A percentile compares a stretch with the other conserved stretches of the same genome.
Conservation (phyloP, 2,888 invertebrate species). For the Tetragnatha montana region DNA sequence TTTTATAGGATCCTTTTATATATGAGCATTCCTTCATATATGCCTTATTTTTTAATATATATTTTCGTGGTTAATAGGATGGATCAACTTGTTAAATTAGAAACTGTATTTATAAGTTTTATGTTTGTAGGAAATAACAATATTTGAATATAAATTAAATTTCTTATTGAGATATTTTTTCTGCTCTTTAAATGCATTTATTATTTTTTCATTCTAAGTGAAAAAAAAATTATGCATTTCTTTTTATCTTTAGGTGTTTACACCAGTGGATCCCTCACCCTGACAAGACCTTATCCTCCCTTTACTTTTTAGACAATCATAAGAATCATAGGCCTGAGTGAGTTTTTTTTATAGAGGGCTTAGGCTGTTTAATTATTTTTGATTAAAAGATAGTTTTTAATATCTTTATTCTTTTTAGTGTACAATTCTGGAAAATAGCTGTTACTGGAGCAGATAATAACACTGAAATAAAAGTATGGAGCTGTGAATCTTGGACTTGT, state of each 20-base stretch:
- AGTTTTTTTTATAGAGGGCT: conserved; percentile 68
- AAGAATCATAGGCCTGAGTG: conserved; percentile 82
- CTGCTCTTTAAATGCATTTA: too few species aligned
- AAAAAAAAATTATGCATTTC: too few species aligned
- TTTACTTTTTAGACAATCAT: conserved; percentile 96
- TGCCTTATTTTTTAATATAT: too few species aligned
- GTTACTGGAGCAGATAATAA: conserved; percentile 93
- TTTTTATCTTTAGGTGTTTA: conserved; percentile 82
- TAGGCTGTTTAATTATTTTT: neutral
- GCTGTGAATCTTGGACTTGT: conserved; percentile 95
- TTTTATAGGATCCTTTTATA: too few species aligned
- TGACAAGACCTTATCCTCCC: conserved; percentile 88
- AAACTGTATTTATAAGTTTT: too few species aligned
- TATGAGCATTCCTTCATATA: too few species aligned
- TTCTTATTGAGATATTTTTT: too few species aligned
- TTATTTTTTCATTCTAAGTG: too few species aligned
- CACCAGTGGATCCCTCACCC: conserved; percentile 96
- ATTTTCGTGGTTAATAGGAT: too few species aligned
- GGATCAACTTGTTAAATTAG: too few species aligned
- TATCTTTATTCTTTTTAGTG: conserved; percentile 77
- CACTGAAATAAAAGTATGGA: conserved; percentile 93
- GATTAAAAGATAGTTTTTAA: neutral
- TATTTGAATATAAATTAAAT: too few species aligned
- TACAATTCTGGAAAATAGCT: conserved; percentile 95
- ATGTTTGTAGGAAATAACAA: too few species aligned